These are phyloP conservation scores for Microctenopoma lineatum DNA, from an alignment of 2,797 vertebrate genomes.

Conservation along the genomic window DNA sequence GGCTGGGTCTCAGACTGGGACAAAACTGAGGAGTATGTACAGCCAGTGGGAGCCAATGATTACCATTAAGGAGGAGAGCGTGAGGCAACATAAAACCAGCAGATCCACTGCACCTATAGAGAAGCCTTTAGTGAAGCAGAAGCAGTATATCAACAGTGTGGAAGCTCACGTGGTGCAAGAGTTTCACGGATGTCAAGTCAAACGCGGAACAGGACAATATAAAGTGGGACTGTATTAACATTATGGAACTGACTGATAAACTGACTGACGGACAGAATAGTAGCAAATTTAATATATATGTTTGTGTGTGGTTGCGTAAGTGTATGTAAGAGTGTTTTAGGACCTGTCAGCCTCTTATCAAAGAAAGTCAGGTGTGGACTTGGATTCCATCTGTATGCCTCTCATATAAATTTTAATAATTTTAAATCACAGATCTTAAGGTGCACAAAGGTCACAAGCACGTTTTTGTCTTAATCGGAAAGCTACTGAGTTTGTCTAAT, in stretches of 20 bases:
- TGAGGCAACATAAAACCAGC: slow-evolving; percentile 61
- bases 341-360: slow-evolving; percentile 32
- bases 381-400: slow-evolving; percentile 38
- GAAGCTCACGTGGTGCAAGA: slow-evolving; percentile 38
- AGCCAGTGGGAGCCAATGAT: slow-evolving; percentile 77
- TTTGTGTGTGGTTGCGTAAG: slow-evolving; percentile 67
- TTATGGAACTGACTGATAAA: slow-evolving; percentile 53
- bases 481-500: not conserved
- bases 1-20: slow-evolving; percentile 83
- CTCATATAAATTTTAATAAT: slow-evolving; percentile 39
- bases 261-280: slow-evolving; percentile 48
- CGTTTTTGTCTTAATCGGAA: slow-evolving; percentile 12
- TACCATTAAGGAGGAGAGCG: slow-evolving; percentile 74
- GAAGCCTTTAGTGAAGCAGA: slow-evolving; percentile 27
- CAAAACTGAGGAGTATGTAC: slow-evolving; percentile 83
- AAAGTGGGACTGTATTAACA: slow-evolving; percentile 47
- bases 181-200: slow-evolving; percentile 26
- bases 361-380: slow-evolving; percentile 51
- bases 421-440: slow-evolving; percentile 19
- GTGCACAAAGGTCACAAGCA: slow-evolving; percentile 14
- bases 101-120: slow-evolving; percentile 20
- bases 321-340: slow-evolving; percentile 60
- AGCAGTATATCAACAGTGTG: slow-evolving; percentile 23
- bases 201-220: slow-evolving; percentile 25
- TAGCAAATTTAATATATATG: slow-evolving; percentile 57